These are phyloP conservation scores for Bambusicola thoracicus DNA, from an alignment of 2,113 vertebrate genomes.

Conservation along the genomic window DNA sequence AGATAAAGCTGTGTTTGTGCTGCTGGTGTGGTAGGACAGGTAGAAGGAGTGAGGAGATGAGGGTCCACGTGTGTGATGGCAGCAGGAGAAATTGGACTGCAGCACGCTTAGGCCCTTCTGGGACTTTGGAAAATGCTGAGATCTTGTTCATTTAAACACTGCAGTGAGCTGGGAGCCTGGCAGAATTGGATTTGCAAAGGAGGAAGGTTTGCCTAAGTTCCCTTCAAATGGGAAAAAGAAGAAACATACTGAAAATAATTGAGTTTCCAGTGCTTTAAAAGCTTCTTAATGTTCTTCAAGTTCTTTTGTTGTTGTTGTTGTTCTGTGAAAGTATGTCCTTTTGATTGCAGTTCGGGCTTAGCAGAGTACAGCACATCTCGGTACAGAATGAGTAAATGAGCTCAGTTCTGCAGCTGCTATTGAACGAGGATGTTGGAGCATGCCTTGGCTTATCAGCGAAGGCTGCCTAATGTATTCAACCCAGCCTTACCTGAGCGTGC, in stretches of 20 bases:
- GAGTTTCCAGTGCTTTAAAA: constrained; percentile 63
- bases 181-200: not conserved
- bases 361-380: constrained; percentile 51
- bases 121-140: not conserved
- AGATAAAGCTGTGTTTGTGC: not conserved
- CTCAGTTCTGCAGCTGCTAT: constrained; percentile 51
- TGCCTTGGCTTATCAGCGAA: constrained; percentile 49
- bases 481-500: constrained; percentile 33
- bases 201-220: not conserved
- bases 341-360: constrained; percentile 53
- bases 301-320: not conserved
- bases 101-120: constrained; percentile 1
- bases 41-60: not conserved
- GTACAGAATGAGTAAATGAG: constrained; percentile 55
- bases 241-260: constrained; percentile 45
- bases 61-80: not conserved
- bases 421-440: constrained; percentile 51
- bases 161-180: not conserved
- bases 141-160: constrained; percentile 31
- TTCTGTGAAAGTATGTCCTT: constrained; percentile 10
- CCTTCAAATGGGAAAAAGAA: not conserved
- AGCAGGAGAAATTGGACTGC: not conserved
- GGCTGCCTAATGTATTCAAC: constrained; percentile 48
- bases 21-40: not conserved
- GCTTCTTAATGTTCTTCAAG: constrained; percentile 46